These are phyloP conservation scores for Morpho helenor DNA, from an alignment of 2,888 invertebrate genomes.

Conservation along the genomic window DNA sequence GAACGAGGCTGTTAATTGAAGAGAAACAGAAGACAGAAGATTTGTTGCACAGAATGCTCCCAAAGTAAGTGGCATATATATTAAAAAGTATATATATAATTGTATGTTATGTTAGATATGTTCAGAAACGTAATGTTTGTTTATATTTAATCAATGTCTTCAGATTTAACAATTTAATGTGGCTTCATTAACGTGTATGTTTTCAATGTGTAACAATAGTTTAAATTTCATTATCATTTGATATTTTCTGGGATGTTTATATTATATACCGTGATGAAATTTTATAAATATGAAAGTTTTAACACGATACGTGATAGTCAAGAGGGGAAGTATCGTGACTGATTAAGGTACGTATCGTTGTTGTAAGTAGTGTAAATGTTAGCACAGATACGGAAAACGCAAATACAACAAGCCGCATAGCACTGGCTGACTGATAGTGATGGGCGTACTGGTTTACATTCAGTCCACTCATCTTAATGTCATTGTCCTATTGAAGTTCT, in stretches of 20 bases:
- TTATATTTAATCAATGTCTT: slow-evolving; percentile 31
- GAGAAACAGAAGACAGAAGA: slow-evolving; percentile 96
- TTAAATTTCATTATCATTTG: slow-evolving; percentile 10
- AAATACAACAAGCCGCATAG: slow-evolving; percentile 75
- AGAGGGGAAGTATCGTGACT: slow-evolving; percentile 25
- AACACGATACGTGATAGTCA: too few species aligned
- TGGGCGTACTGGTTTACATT: slow-evolving; percentile 74
- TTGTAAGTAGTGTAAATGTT: slow-evolving; percentile 40
- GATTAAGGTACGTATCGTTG: slow-evolving; percentile 27
- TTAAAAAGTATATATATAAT: slow-evolving; percentile 8
- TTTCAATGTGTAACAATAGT: slow-evolving; percentile 28
- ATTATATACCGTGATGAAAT: slow-evolving; percentile 1
- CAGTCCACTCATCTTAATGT: slow-evolving; percentile 52
- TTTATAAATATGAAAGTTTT: not conserved
- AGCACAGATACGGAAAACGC: slow-evolving; percentile 65
- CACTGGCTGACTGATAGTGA: slow-evolving; percentile 49
- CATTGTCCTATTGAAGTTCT: not conserved
- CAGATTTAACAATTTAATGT: slow-evolving; percentile 30
- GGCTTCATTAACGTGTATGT: slow-evolving; percentile 43
- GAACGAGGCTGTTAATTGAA: slow-evolving; percentile 92
- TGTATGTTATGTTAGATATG: slow-evolving; percentile 21
- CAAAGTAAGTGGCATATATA: slow-evolving; percentile 81
- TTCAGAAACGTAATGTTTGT: slow-evolving; percentile 18
- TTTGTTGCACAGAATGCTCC: slow-evolving; percentile 95
- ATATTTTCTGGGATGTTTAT: not conserved